phyloP scores from a whole-genome alignment of 2,888 invertebrate species.

The Blastobasis lacticolella region DNA sequence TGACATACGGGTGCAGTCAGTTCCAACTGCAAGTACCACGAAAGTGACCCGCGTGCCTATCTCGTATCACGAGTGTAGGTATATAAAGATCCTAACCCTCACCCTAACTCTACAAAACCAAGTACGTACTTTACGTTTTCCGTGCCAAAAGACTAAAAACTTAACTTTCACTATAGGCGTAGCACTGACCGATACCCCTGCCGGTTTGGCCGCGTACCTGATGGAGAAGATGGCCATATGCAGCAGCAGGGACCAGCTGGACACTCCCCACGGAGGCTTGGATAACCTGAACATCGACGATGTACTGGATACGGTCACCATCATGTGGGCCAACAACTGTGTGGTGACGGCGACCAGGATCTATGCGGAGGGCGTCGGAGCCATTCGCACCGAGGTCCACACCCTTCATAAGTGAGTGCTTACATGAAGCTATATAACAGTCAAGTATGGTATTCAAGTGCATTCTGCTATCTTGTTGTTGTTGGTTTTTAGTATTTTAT shows the following conservation, averaged over 20 bases:
- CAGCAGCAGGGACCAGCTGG: conserved; percentile 75
- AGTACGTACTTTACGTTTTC: too few species aligned
- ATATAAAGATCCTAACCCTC: too few species aligned
- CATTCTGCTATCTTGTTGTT: too few species aligned
- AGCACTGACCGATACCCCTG: conserved; percentile 83
- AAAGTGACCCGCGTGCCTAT: too few species aligned
- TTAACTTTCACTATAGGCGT: conserved; percentile 65
- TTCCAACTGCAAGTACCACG: too few species aligned
- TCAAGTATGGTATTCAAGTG: too few species aligned
- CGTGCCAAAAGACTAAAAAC: neutral
- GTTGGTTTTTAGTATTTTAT: too few species aligned
- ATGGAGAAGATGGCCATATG: conserved; percentile 88
- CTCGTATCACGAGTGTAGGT: too few species aligned
- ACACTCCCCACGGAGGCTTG: conserved; percentile 79
- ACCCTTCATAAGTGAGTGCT: conserved; percentile 38
- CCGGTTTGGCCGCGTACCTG: conserved; percentile 89
- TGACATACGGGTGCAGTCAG: too few species aligned
- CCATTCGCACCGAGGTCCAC: conserved; percentile 22
- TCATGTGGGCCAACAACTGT: conserved; percentile 85
- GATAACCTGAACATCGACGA: conserved; percentile 78
- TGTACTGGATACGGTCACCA: conserved; percentile 86
- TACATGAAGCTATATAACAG: neutral
- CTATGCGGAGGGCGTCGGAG: conserved; percentile 77
- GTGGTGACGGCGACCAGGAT: conserved; percentile 84
- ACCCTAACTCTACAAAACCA: too few species aligned